These are phyloP conservation scores for Sebastiscus tertius DNA, from an alignment of 2,797 vertebrate species.

Conservation along the genomic window DNA sequence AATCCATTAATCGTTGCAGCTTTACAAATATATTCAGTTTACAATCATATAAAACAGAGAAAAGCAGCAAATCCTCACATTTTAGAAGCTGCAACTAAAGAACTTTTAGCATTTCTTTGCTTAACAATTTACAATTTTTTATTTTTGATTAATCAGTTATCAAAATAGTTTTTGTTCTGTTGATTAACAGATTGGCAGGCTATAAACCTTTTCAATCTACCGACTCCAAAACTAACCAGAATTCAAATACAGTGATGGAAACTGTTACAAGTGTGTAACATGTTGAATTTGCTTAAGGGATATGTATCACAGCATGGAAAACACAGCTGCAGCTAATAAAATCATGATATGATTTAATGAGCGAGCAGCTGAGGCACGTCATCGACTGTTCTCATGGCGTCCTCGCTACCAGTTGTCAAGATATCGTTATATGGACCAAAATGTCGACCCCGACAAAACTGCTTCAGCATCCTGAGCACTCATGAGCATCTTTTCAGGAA, in stretches of 20 bases:
- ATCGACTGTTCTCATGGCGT: background rate
- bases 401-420: background rate
- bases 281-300: background rate
- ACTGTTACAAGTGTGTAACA: background rate
- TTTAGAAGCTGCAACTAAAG: background rate
- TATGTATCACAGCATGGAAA: background rate
- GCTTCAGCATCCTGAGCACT: background rate
- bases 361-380: background rate
- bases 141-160: background rate
- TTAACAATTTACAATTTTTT: too few relatives aligned
- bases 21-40: background rate
- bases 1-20: background rate
- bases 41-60: background rate
- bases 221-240: background rate
- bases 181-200: background rate
- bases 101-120: background rate
- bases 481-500: background rate
- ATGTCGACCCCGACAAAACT: background rate
- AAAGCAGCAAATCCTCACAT: background rate
- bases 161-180: background rate
- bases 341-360: background rate
- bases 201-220: background rate
- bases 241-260: background rate
- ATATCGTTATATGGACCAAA: too few relatives aligned
- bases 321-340: constrained; percentile 2